Evolutionary conservation across 2,797 vertebrate species (phyloP), one percentile per base, ranked within the genome.

Genomic region (Chelidonichthys spinosus): DNA sequence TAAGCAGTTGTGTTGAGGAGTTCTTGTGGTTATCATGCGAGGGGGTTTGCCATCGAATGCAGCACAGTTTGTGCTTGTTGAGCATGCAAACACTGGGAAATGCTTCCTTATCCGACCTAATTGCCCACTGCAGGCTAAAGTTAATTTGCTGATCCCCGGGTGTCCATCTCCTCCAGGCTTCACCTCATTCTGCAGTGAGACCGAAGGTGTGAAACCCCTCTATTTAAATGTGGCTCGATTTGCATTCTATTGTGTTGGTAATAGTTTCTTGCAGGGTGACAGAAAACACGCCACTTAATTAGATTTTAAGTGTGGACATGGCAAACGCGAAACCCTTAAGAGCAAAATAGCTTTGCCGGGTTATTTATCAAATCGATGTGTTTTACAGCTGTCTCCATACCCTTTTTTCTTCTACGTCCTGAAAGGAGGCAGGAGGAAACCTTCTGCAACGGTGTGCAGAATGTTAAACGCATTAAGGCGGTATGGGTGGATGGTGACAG

Each of bases 231-330:
- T 17, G 11, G 63, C 3, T 6, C 60, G 2, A 88, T 92, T 92
- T 91, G 83, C 87, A 89, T 86, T 61, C 69, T 72, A 85, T 92
- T 94, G 90, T 92, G 75, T 79, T 87, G 89, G 66, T 90, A 92
- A 87, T 64, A 54, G 78, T 11, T 25, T 77, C 71, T 61, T 43
- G 49, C 18, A 4, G 55, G 68, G 63, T 60, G 39, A 68, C 61
- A 64, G 60, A 58, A 65, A 71, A 64, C 72, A 75, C 87, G 83
- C 79, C 55, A 65, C 71, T 69, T 89, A 81, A 81, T 90, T 90
- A 68, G 86, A 88, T 83, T 87, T 84, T 73, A 82, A 86, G 66
- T 82, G 80, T 63, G 52, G 59, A 46, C 9, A 11, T 53, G 66
- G 76, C 82, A 85, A 76, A 84, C 62, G 13, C 77, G 25, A 79